Base-by-base conservation (phyloP, 2,113 vertebrate species). In the Oplegnathus fasciatus region DNA sequence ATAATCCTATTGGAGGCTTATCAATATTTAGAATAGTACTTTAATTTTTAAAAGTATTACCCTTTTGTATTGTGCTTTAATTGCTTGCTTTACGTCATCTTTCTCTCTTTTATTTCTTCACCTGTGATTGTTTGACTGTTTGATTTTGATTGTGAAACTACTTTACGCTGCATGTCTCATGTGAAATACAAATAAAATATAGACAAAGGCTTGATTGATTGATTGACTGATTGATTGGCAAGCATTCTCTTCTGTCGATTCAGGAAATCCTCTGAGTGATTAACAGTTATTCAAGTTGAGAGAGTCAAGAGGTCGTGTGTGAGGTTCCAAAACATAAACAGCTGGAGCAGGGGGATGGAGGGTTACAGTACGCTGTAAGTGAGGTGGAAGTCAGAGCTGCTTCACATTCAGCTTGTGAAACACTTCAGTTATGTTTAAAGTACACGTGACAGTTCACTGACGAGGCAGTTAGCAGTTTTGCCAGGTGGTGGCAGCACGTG, bases 401-500 rank as follows among this genome's bases (percentile, higher is more conserved):
- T 20, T 48, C 28, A 40, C 42, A 26, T 37, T 48, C 20, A 69
- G 20, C 8, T 34, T 26, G 2, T 30, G 9, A 13, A 34, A 40
- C 15, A 22, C 6, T 17, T 48, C 44, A 68, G 7, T 14, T 17
- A 1, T 22, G 42, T 18, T 68, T 22, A 17, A 20, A 10, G 9
- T 14, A 18, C 17, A 54, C 0, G 2, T 34, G 67, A 32, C 11
- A 15, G 18, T 37, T 32, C 20, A 37, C 32, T 6, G 20, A 24
- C 0, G 5, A 5, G 17, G 50, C 14, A 26, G 28, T 73, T 42
- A 32, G 15, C n/a, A 50, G n/a, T 42, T 52, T 13, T 1, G 61
- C 76, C 83, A 79, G 76, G 1, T 20, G 83, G 76, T 20, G 83
- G 76, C 76, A 62, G 76, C 74, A 71, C 62, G 0, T 40, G 50